phyloP scores from a whole-genome alignment of 2,888 invertebrate species.

The Notodonta dromedarius region DNA sequence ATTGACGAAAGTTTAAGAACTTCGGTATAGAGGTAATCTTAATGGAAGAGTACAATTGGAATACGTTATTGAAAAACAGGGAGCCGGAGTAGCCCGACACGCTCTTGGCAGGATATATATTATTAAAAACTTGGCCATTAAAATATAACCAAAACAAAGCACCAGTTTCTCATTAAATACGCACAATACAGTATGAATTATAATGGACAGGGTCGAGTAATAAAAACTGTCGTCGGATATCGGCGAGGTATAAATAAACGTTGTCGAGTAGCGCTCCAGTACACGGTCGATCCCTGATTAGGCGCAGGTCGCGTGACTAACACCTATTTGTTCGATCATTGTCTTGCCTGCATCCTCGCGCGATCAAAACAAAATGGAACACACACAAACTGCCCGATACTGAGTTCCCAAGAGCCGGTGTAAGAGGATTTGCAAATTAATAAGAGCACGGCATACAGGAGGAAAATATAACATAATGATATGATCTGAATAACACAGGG shows the following conservation, averaged over 20 bases:
- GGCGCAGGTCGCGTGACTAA: constrained; percentile 76
- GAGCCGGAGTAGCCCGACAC: too few relatives aligned
- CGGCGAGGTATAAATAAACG: constrained; percentile 76
- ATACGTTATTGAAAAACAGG: too few relatives aligned
- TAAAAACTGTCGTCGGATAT: constrained; percentile 73
- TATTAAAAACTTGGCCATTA: too few relatives aligned
- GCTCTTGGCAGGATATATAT: too few relatives aligned
- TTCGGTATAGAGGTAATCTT: too few relatives aligned
- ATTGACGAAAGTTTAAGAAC: too few relatives aligned
- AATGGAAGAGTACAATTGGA: too few relatives aligned
- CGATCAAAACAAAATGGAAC: constrained; percentile 68
- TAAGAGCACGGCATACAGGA: background rate
- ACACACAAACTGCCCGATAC: constrained; percentile 59
- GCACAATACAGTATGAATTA: constrained; percentile 57
- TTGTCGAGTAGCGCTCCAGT: constrained; percentile 69
- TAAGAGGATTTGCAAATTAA: background rate
- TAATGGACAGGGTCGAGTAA: constrained; percentile 53
- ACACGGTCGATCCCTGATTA: constrained; percentile 78
- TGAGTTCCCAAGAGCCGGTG: constrained; percentile 12
- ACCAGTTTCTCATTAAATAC: constrained; percentile 33
- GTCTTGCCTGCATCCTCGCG: constrained; percentile 74
- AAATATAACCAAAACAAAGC: too few relatives aligned
- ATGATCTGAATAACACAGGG: too few relatives aligned
- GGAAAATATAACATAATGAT: too few relatives aligned
- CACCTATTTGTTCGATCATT: constrained; percentile 82